Base-by-base conservation (phyloP, 1,140 invertebrate species). In the Gyrodactylus bullatarudis region DNA sequence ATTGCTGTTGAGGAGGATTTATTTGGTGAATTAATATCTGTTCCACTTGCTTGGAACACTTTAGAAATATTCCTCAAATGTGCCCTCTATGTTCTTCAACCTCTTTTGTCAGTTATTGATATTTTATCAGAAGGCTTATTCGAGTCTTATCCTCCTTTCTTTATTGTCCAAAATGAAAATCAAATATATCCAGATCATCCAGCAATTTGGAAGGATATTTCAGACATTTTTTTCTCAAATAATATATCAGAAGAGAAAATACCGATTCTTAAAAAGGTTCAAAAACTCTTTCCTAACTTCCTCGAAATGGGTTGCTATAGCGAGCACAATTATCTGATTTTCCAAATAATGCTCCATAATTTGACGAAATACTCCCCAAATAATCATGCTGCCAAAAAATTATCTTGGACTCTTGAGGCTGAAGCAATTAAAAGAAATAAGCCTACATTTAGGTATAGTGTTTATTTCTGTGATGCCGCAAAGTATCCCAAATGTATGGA, bases 301-400 rank as follows among this genome's bases (percentile, higher is more conserved):
- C 8, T 23, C 21, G 70, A 71, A 1, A 71, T 71, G 70, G 26
- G 23, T 1, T 71, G 70, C 24, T 71, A 71, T 26, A 71, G 23
- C 24, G 70, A 71, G 26, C 70, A 71, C 70, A 71, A 21, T 24
- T 71, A 71, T 26, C n/a, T 71, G 24, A 71, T 71, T 20, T 23
- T 71, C n/a, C 70, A 71, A 26, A 23, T 24, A 24, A 21, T 71
- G 21, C n/a, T 71, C 20, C 70, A 71, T 23, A 23, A 24, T 26
- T 23, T 71, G 20, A 23, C 20, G 1, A 71, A 71, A n/a, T 23
- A 71, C n/a, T 20, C 70, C 34, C 8, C 8, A 1, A 71, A 71
- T 20, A 23, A 24, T 1, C 68, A 68, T 68, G 1, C 24, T 1
- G 21, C 70, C 1, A 71, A 71, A 26, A 21, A 71, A 20, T 20